phyloP scores from a whole-genome alignment of 2,113 vertebrate species.

The Prunella fulvescens region DNA sequence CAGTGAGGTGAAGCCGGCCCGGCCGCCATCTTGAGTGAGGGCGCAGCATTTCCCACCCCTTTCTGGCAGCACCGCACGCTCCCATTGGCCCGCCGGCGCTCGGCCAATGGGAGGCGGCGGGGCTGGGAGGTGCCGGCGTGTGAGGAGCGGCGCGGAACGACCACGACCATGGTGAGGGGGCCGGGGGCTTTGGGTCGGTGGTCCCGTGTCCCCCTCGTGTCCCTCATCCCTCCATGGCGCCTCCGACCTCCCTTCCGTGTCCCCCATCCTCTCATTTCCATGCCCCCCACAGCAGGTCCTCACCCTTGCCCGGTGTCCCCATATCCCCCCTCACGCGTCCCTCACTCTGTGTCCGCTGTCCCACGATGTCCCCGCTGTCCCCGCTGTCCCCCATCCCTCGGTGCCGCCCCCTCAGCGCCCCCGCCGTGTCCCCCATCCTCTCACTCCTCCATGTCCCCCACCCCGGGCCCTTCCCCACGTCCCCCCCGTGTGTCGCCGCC shows the following conservation, averaged over 20 bases:
- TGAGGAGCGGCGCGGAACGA: background rate
- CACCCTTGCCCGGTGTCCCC: background rate
- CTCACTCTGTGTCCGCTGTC: background rate
- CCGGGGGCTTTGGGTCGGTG: background rate
- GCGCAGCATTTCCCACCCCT: background rate
- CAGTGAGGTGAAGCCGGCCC: fast-evolving
- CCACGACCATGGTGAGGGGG: background rate
- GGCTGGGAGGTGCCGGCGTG: background rate
- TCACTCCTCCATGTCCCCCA: background rate
- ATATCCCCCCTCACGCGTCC: background rate
- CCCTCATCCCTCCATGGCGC: background rate
- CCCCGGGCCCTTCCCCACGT: no score
- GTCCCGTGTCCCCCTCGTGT: background rate
- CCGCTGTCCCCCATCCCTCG: background rate
- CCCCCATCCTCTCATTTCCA: background rate
- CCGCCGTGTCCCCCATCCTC: background rate
- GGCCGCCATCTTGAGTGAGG: background rate
- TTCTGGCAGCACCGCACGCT: background rate
- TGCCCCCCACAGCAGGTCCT: no score
- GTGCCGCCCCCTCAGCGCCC: background rate
- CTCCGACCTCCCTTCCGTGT: background rate
- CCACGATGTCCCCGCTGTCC: background rate
- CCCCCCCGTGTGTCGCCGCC: no score
- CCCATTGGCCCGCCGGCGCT: background rate
- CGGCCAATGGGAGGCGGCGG: background rate